Conservation (phyloP, 2,797 vertebrate species). For the Lateolabrax maculatus region DNA sequence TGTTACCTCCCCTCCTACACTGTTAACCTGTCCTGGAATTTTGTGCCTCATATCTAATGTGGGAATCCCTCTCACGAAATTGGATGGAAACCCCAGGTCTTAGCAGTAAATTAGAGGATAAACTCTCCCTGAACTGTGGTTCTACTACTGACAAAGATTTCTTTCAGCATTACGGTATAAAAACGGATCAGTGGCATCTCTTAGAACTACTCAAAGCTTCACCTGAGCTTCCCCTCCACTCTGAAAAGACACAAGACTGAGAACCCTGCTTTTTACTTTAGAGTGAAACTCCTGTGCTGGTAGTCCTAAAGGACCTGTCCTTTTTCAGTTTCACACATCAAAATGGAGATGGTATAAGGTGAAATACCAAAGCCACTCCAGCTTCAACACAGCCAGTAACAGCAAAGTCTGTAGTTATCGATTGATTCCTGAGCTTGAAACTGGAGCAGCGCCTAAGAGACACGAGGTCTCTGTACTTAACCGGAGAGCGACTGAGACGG, state of each 20-base stretch:
- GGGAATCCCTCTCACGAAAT: neutral
- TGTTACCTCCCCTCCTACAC: neutral
- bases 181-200: neutral
- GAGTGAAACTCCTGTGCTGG: neutral
- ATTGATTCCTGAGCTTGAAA: conserved; percentile 11
- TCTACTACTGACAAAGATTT: neutral
- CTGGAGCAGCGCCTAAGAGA: conserved; percentile 33
- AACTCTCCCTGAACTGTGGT: neutral
- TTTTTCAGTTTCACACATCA: conserved; percentile 1
- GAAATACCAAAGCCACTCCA: neutral
- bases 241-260: neutral
- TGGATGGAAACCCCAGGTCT: neutral
- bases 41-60: neutral
- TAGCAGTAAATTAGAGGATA: neutral
- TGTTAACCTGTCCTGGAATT: neutral
- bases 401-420: neutral
- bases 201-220: neutral
- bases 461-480: neutral
- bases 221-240: neutral
- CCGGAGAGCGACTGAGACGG: conserved; percentile 2
- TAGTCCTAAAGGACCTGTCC: neutral
- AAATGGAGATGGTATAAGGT: neutral
- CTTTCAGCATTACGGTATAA: neutral
- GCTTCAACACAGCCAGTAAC: neutral
- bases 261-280: neutral